Base-by-base conservation (phyloP, 1,140 invertebrate species). In the Eupeodes corollae region DNA sequence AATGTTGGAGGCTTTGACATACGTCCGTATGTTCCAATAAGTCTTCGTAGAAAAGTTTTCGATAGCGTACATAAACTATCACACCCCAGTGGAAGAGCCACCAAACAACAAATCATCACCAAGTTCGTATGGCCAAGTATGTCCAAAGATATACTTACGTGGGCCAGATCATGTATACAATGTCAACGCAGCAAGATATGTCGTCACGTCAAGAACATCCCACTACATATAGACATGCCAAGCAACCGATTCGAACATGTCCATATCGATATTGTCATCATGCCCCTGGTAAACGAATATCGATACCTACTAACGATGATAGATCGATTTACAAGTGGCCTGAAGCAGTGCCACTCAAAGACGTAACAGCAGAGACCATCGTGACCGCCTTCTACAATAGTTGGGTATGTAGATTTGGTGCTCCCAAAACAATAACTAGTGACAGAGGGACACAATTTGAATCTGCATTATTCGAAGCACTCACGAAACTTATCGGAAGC, bases 361-460 rank as follows among this genome's bases (percentile, higher is more conserved):
- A 70, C 46, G 60, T 60, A 3, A 43, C 55, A 16, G 58, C 62
- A 14, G 53, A 60, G 21, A 59, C 57, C 8, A 50, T 67, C 9
- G 57, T 53, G 0, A 43, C 26, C 9, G 54, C 60, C 6, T 52
- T 74, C 37, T 50, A 61, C 18, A 44, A 42, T n/a, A 52, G 63
- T 3, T 69, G 59, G 56, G 48, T 62, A 30, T 44, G 49, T 19
- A 42, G 53, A n/a, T 61, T 52, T 50, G 58, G 59, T 2, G 41
- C 48, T 2, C 61, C 58, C 1, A 40, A 48, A 33, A 57, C 26
- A 37, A 61, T 56, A 43, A 68, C 55, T 42, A 63, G 58, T 0
- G 65, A 70, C 35, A 58, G 60, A 50, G 62, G 65, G 1, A 38
- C 49, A 11, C 69, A 65, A 39, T 71, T 70, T 42, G 55, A 67